Evolutionary conservation across 2,888 invertebrate genomes (phyloP), one percentile per base, ranked within the genome.

Genomic region (Erebia palarica): DNA sequence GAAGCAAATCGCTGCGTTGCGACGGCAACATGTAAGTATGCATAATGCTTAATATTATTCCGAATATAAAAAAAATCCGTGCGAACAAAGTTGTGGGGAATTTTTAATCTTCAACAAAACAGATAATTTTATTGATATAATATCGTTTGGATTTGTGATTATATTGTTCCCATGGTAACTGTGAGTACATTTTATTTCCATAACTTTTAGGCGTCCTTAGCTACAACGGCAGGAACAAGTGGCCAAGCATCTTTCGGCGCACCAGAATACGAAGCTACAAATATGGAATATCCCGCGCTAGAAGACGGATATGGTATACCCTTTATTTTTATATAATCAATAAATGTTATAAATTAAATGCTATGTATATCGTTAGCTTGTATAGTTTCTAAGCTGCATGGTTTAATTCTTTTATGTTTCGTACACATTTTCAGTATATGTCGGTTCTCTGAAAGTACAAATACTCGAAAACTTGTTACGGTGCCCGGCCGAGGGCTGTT

Each of bases 401-500:
- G 47, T 63, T 63, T 63, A 63, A 63, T 49, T 61, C 2, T 18
- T 63, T 63, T 58, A 64, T 49, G 9, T 58, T 66, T 58, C 66
- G 21, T 68, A 16, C 51, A 59, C 36, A 64, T 59, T 89, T 86
- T 57, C 87, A 92, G 94, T 94, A n/a, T 94, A 89, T 71, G 94
- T 95, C 68, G 95, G 94, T 10, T 94, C 94, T 0, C 78, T 94
- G 16, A 95, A 94, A 82, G 95, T 96, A 0, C 95, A 96, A 88
- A 94, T 96, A 76, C 95, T 96, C 65, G 96, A 96, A 67, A 96
- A 94, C 75, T 84, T 95, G 1, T 92, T 95, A 21, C 94, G 95
- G 49, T 98, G 97, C 83, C 97, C 97, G 0, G 96, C 96, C 64
- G 96, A 96, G 74, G 96, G 96, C 1, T 99, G 99, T 84, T 95